Evolutionary conservation across 2,888 invertebrate genomes (phyloP).

Genomic region (Leptopilina syphax): DNA sequence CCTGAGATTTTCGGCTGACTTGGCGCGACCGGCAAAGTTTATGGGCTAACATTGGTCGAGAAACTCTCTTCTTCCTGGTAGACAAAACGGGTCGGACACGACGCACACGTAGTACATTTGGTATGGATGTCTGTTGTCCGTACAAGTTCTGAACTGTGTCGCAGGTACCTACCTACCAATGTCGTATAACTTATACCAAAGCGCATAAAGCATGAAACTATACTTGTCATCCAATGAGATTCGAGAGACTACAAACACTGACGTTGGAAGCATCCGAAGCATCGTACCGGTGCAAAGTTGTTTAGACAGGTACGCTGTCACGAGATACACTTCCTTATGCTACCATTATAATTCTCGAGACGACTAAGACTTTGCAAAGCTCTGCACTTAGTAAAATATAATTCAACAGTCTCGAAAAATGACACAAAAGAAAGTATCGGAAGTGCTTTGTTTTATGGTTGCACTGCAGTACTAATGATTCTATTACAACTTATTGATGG

Average conservation of each 20-base stretch:
- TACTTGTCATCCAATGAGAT: constrained; percentile 68
- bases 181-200: constrained; percentile 43
- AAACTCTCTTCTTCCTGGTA: constrained; percentile 14
- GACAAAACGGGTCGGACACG: constrained; percentile 33
- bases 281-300: constrained; percentile 63
- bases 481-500: too few species aligned
- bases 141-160: constrained; percentile 51
- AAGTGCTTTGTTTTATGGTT: too few species aligned
- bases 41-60: constrained; percentile 13
- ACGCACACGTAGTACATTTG: constrained; percentile 44
- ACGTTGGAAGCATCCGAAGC: constrained; percentile 43
- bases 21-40: constrained; percentile 13
- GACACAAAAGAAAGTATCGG: too few species aligned
- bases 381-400: background rate
- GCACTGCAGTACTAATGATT: too few species aligned
- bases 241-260: constrained; percentile 50
- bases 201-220: constrained; percentile 61
- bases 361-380: constrained; percentile 46
- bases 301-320: constrained; percentile 63
- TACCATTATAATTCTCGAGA: constrained; percentile 49
- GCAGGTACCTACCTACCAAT: constrained; percentile 46
- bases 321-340: constrained; percentile 51
- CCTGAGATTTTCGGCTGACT: constrained; percentile 19
- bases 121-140: constrained; percentile 44
- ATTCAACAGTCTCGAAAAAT: background rate